Evolutionary conservation across 1,140 invertebrate species (phyloP).

Genomic region (Adoxophyes honmai): DNA sequence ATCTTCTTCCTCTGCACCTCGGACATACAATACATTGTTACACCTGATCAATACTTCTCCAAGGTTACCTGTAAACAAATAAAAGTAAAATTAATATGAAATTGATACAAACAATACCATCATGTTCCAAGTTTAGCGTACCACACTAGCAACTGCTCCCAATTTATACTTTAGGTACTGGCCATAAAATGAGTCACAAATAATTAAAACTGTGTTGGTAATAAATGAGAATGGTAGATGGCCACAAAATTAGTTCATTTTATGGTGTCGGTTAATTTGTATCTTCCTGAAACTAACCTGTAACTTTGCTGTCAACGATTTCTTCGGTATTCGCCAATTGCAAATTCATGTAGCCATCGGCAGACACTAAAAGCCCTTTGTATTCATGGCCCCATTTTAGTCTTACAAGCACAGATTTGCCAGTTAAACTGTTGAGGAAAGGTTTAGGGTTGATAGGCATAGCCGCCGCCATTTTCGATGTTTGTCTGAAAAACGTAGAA

Average conservation of each 20-base stretch:
- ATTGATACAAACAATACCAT: too few species aligned
- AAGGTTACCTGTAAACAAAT: slow-evolving; percentile 92
- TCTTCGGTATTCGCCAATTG: slow-evolving; percentile 99
- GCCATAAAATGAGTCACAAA: too few species aligned
- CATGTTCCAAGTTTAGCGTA: too few species aligned
- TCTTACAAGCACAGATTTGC: slow-evolving; percentile 98
- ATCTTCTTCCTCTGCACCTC: slow-evolving; percentile 97
- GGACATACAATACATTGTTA: slow-evolving; percentile 98
- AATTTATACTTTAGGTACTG: too few species aligned
- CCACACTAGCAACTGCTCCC: too few species aligned
- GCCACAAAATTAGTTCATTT: too few species aligned
- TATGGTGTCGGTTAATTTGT: too few species aligned
- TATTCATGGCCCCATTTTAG: slow-evolving; percentile 99
- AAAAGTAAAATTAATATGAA: too few species aligned
- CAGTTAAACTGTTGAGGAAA: slow-evolving; percentile 97
- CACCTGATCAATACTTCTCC: slow-evolving; percentile 98
- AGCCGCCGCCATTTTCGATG: slow-evolving; percentile 79
- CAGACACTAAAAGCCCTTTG: slow-evolving; percentile 97
- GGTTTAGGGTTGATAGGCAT: slow-evolving; percentile 99
- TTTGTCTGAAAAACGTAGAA: slow-evolving; percentile 30
- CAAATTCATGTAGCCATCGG: slow-evolving; percentile 99
- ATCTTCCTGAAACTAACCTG: slow-evolving; percentile 77
- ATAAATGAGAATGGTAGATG: too few species aligned
- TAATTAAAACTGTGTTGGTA: too few species aligned
- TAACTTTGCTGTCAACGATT: slow-evolving; percentile 93